Evolutionary conservation across 2,888 invertebrate genomes (phyloP).

Genomic region (Odontocerum albicorne): DNA sequence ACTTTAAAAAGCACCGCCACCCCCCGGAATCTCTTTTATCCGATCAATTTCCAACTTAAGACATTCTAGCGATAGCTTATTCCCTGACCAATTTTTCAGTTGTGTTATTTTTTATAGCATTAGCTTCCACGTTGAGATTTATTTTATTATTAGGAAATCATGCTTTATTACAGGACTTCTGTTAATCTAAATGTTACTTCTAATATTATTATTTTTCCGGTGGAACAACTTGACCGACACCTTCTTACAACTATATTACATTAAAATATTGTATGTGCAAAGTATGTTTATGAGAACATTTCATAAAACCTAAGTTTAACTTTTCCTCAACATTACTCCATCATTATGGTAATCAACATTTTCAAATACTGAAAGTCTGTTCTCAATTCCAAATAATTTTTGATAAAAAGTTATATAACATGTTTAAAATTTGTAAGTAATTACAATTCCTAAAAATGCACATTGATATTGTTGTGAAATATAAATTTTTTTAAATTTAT

Average conservation of each 20-base stretch:
- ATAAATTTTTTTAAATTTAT: too few species aligned
- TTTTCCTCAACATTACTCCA: too few species aligned
- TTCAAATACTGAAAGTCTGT: too few species aligned
- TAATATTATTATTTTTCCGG: conserved; percentile 28
- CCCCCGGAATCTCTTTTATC: conserved; percentile 25
- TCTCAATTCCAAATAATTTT: too few species aligned
- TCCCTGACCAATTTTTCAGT: conserved; percentile 26
- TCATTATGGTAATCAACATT: too few species aligned
- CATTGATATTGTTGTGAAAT: too few species aligned
- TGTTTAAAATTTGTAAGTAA: too few species aligned
- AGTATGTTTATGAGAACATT: not conserved
- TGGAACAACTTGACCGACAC: conserved; percentile 30
- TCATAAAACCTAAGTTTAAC: too few species aligned
- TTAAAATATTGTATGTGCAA: conserved; percentile 23
- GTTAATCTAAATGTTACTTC: conserved; percentile 34
- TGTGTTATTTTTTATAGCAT: conserved; percentile 32
- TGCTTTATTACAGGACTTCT: conserved; percentile 30
- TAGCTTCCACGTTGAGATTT: conserved; percentile 27
- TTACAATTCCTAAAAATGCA: too few species aligned
- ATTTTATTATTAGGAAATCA: conserved; percentile 27
- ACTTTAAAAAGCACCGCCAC: conserved; percentile 34
- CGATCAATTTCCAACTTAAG: conserved; percentile 17
- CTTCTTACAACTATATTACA: conserved; percentile 31
- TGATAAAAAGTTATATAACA: too few species aligned
- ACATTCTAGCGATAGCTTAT: conserved; percentile 29